Conservation (phyloP, 2,113 vertebrate genomes). For the Chaetorhynchus papuensis region DNA sequence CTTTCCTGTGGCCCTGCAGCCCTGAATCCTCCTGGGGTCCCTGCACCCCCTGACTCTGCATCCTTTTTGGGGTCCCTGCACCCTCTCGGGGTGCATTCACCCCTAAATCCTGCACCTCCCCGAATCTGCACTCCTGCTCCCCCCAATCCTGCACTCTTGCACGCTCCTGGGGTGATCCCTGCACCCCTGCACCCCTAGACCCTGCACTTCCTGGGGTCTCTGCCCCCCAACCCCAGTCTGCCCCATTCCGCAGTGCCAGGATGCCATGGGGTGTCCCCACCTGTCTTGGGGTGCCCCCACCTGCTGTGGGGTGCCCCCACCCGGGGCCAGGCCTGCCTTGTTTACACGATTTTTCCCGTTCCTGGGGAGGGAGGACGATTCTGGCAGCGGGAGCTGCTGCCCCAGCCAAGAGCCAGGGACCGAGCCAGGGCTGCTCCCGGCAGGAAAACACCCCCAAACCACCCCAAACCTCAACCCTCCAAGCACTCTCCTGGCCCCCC, state of each 20-base stretch:
- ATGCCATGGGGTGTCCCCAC: not conserved
- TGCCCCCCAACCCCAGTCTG: not conserved
- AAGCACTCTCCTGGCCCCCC: not conserved
- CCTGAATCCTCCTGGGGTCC: not conserved
- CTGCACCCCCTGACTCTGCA: not conserved
- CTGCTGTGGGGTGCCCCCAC: not conserved
- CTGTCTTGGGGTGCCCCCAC: not conserved
- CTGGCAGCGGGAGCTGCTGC: not conserved
- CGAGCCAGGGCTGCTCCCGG: not conserved
- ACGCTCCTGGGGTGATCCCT: not conserved
- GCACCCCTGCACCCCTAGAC: not conserved
- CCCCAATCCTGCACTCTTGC: not conserved
- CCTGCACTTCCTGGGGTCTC: not conserved
- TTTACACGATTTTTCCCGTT: conserved; percentile 34
- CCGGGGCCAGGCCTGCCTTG: not conserved
- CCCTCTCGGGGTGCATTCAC: too few relatives aligned
- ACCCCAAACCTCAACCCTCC: not conserved
- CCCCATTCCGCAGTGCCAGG: rapidly evolving
- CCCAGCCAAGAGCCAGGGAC: not conserved
- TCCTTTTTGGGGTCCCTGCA: not conserved
- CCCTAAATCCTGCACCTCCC: not conserved
- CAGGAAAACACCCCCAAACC: not conserved
- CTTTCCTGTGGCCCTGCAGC: not conserved
- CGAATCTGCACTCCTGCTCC: not conserved
- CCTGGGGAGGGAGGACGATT: not conserved